Evolutionary conservation across 2,888 invertebrate species (phyloP).

Genomic region (Spisula solida): DNA sequence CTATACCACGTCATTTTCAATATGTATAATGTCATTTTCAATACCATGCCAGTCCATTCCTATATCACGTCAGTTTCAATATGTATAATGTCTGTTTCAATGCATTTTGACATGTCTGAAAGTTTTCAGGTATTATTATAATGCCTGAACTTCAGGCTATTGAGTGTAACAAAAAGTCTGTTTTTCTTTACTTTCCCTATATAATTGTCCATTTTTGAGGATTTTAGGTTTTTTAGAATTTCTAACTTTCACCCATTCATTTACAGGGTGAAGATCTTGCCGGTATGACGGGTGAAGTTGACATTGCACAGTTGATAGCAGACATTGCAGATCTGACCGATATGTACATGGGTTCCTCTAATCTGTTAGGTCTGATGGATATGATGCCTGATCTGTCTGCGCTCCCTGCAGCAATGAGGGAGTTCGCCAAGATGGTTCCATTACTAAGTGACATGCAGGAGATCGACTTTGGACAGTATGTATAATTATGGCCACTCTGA

Average conservation of each 20-base stretch:
- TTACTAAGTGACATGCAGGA: slow-evolving; percentile 55
- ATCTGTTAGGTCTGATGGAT: slow-evolving; percentile 61
- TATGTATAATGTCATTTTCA: too few species aligned
- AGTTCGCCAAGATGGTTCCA: slow-evolving; percentile 59
- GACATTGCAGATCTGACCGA: slow-evolving; percentile 80
- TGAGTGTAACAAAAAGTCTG: too few species aligned
- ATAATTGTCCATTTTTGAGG: too few species aligned
- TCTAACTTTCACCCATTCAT: neutral
- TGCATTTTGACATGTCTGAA: too few species aligned
- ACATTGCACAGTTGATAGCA: slow-evolving; percentile 59
- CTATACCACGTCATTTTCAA: too few species aligned
- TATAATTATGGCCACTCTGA: neutral
- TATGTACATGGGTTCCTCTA: slow-evolving; percentile 69
- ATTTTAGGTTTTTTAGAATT: too few species aligned
- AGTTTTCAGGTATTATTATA: too few species aligned
- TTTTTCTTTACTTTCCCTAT: too few species aligned
- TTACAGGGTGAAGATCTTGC: slow-evolving; percentile 70
- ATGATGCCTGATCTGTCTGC: slow-evolving; percentile 66
- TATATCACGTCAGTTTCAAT: too few species aligned
- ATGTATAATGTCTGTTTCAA: too few species aligned
- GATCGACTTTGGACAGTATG: slow-evolving; percentile 43
- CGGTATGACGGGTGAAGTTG: slow-evolving; percentile 62
- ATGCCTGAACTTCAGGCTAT: too few species aligned
- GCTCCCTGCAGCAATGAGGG: slow-evolving; percentile 58
- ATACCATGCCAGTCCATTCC: too few species aligned